A percentile compares a stretch with the other conserved stretches of the same genome.
Conservation (phyloP, 2,113 vertebrate genomes). For the Cranoglanis bouderius region DNA sequence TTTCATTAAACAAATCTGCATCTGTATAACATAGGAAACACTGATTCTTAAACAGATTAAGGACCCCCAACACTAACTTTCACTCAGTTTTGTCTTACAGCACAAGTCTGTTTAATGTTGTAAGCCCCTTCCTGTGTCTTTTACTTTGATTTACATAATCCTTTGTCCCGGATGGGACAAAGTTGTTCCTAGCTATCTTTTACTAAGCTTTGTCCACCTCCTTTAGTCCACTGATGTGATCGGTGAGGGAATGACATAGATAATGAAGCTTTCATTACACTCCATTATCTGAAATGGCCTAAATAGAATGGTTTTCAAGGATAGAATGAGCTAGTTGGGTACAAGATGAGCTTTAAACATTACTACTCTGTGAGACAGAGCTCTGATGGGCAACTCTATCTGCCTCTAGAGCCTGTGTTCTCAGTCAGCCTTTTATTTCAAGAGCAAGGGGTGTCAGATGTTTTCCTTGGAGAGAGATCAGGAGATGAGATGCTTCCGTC, state of each 20-base stretch:
- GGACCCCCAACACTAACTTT: neutral
- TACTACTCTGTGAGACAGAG: constrained; percentile 48
- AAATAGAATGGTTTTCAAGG: constrained; percentile 51
- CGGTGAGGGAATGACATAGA: constrained; percentile 35
- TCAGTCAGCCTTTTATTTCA: constrained; percentile 47
- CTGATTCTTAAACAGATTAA: constrained; percentile 2
- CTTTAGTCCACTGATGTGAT: constrained; percentile 14
- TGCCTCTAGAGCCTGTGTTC: constrained; percentile 56
- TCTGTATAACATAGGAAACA: neutral
- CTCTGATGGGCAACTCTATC: constrained; percentile 60
- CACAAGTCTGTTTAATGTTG: constrained; percentile 24
- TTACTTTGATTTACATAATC: constrained; percentile 22
- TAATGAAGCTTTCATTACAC: constrained; percentile 45
- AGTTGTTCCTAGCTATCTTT: constrained; percentile 10
- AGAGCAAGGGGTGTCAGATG: constrained; percentile 40
- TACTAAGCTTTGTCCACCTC: constrained; percentile 32
- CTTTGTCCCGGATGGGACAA: constrained; percentile 10
- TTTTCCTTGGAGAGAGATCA: constrained; percentile 50
- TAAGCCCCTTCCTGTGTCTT: constrained; percentile 7
- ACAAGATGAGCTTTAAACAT: constrained; percentile 38
- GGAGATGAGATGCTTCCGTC: constrained; percentile 54
- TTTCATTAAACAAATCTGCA: neutral
- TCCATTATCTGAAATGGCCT: constrained; percentile 46
- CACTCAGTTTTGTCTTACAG: constrained; percentile 8
- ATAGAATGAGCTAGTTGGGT: constrained; percentile 34